Percentiles rank a stretch among this genome's conserved stretches.
Conservation (phyloP, 2,888 invertebrate genomes). For the Tipula helvola region DNA sequence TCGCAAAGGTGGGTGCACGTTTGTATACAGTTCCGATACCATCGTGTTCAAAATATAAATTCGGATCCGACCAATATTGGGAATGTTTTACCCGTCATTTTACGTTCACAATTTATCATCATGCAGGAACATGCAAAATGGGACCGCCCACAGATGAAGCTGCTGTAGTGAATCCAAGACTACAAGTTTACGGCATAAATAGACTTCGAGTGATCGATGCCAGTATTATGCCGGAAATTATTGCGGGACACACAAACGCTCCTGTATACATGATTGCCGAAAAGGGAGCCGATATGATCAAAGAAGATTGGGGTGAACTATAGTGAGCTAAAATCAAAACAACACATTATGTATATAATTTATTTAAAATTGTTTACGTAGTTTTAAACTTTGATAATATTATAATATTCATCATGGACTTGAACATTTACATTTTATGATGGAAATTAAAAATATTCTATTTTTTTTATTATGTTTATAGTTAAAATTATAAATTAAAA, state of each 20-base stretch:
- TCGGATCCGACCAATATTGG: slow-evolving; percentile 49
- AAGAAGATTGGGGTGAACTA: slow-evolving; percentile 32
- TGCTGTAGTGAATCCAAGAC: slow-evolving; percentile 50
- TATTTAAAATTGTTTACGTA: too few relatives aligned
- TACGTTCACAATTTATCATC: slow-evolving; percentile 50
- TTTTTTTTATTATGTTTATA: too few relatives aligned
- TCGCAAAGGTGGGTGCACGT: slow-evolving; percentile 39
- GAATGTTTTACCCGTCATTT: slow-evolving; percentile 48
- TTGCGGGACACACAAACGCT: slow-evolving; percentile 42
- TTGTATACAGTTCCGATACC: slow-evolving; percentile 45
- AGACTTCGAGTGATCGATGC: slow-evolving; percentile 42
- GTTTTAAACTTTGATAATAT: too few relatives aligned
- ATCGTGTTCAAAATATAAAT: slow-evolving; percentile 40
- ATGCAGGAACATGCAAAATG: slow-evolving; percentile 52
- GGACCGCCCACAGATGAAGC: slow-evolving; percentile 44
- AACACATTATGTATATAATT: not conserved
- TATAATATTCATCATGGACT: too few relatives aligned
- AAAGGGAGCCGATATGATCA: slow-evolving; percentile 44
- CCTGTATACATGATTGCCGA: slow-evolving; percentile 45
- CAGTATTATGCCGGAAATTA: slow-evolving; percentile 41
- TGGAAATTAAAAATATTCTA: too few relatives aligned
- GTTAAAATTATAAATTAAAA: too few relatives aligned
- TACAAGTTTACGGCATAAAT: slow-evolving; percentile 39
- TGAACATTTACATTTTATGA: too few relatives aligned
- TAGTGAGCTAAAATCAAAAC: not conserved